Conservation (phyloP, 2,888 invertebrate species). For the Ceratothoa steindachneri region DNA sequence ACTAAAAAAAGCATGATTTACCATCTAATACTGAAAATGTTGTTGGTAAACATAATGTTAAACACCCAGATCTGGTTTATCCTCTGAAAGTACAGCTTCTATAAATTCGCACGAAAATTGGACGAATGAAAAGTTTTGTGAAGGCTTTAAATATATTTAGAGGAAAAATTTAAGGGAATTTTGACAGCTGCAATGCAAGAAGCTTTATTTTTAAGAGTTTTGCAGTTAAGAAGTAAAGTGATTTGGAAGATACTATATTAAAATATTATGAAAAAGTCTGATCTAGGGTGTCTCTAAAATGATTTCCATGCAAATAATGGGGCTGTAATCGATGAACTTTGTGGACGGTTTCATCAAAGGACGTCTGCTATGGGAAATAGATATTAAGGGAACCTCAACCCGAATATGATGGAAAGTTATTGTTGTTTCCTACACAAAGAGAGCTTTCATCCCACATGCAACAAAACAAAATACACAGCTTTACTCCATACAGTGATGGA, state of each 20-base stretch:
- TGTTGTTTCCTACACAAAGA: background rate
- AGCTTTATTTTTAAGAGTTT: background rate
- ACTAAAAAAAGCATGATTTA: slow-evolving; percentile 2
- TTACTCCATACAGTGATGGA: no score
- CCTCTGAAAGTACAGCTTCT: background rate
- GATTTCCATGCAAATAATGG: background rate
- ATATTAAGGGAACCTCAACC: background rate
- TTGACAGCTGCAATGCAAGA: background rate
- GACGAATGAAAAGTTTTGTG: background rate
- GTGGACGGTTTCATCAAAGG: slow-evolving; percentile 52
- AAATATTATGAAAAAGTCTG: slow-evolving; percentile 4
- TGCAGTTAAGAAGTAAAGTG: background rate
- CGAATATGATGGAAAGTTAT: slow-evolving; percentile 8
- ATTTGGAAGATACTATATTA: background rate
- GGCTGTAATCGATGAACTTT: slow-evolving; percentile 52
- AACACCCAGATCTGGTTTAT: background rate
- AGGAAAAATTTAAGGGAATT: background rate
- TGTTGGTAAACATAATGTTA: slow-evolving; percentile 11
- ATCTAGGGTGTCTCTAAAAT: background rate
- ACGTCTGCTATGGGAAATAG: background rate
- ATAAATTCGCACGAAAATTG: background rate
- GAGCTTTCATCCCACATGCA: background rate
- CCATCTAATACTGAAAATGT: slow-evolving; percentile 4
- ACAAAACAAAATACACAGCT: background rate
- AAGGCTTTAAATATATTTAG: background rate